Base-by-base conservation (phyloP, 2,888 invertebrate genomes). In the Electrophaes corylata region DNA sequence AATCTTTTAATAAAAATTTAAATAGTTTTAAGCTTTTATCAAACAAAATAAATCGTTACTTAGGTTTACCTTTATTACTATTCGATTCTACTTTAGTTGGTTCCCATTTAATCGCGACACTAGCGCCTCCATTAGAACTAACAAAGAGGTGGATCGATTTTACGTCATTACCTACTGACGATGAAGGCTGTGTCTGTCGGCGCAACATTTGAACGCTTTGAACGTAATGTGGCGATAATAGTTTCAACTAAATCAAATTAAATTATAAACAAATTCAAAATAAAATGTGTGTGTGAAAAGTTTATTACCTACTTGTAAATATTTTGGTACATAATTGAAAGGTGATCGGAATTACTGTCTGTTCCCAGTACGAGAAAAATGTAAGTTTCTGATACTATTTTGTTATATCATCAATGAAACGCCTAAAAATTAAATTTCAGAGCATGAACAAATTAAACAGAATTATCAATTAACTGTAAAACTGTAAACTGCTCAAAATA, bases 171-270 rank as follows among this genome's bases (percentile, higher is more conserved):
- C 72, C n/a, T 11, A n/a, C 31, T 31, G 31, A 31, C 11, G 3
- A 11, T 73, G 71, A 69, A 70, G 73, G 70, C 65, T n/a, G n/a
- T 71, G 72, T 80, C 75, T 81, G 83, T 79, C 81, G 85, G 91
- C 90, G 90, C 86, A 88, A 89, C 88, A 88, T 91, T 91, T 88
- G 10, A 91, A 91, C 80, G 79, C 62, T 6, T 26, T 6, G 73
- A 91, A 91, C 80, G 79, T 62, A 65, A 59, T 66, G 68, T 65
- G 69, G 66, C 61, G 71, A 77, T 72, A 79, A 76, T 72, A 79
- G 75, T 68, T 71, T 72, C 60, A 55, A 44, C n/a, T 65, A 55
- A 70, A 72, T 71, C 75, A 65, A 47, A 52, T 57, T 51, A 67
- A 72, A 71, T 68, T 29, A 20, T 20, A 66, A 39, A n/a, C n/a